A percentile compares a stretch with the other conserved stretches of the same genome.
Conservation (phyloP, 2,113 vertebrate genomes). For the Haemorhous mexicanus region DNA sequence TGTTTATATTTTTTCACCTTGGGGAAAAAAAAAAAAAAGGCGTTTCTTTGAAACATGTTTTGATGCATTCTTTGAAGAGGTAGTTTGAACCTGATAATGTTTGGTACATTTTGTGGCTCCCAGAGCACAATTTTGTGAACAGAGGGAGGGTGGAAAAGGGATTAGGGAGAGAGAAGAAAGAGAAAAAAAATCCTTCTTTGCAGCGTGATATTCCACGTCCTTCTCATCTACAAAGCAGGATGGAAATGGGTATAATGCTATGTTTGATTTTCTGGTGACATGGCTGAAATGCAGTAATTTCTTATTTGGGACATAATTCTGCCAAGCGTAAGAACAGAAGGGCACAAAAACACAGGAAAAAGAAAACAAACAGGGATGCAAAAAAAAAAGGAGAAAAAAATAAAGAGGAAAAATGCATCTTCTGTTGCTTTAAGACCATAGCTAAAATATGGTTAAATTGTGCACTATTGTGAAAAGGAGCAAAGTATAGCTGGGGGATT, state of each 20-base stretch:
- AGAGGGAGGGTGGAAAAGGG: slow-evolving; percentile 60
- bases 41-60: slow-evolving; percentile 67
- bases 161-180: slow-evolving; percentile 52
- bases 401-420: slow-evolving; percentile 20
- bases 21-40: slow-evolving; percentile 39
- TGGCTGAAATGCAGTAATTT: slow-evolving; percentile 77
- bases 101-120: slow-evolving; percentile 78
- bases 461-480: slow-evolving; percentile 81
- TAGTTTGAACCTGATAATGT: slow-evolving; percentile 57
- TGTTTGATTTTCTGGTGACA: slow-evolving; percentile 72
- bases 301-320: slow-evolving; percentile 76
- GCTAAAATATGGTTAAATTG: slow-evolving; percentile 79
- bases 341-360: slow-evolving; percentile 63
- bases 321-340: slow-evolving; percentile 73
- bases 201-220: slow-evolving; percentile 36
- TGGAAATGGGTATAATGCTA: slow-evolving; percentile 74
- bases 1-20: slow-evolving; percentile 73
- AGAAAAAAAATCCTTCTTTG: not conserved
- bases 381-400: not conserved
- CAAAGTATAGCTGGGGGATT: slow-evolving; percentile 67
- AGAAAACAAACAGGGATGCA: slow-evolving; percentile 68
- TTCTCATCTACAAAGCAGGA: slow-evolving; percentile 56
- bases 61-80: slow-evolving; percentile 73
- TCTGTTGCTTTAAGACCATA: slow-evolving; percentile 78
- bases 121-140: slow-evolving; percentile 69